A percentile compares a stretch with the other conserved stretches of the same genome.
These are phyloP conservation scores for Aproaerema taeniolella DNA, from an alignment of 2,888 invertebrate genomes.

Conservation along the genomic window DNA sequence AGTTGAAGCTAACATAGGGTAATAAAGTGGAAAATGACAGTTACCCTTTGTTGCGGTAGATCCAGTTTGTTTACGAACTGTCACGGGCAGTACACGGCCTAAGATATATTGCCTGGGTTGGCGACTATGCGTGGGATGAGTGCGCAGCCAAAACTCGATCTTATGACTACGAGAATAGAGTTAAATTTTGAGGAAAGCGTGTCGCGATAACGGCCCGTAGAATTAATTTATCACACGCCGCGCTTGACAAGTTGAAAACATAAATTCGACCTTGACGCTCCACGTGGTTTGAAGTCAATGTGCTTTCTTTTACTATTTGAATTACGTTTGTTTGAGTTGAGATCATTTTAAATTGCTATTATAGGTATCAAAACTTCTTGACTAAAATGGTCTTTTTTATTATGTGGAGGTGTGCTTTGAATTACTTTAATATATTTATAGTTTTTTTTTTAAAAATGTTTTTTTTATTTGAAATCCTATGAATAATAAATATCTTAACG, in stretches of 20 bases:
- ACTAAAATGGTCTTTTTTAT: too few species aligned
- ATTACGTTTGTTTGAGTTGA: background rate
- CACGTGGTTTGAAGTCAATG: constrained; percentile 69
- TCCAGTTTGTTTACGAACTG: constrained; percentile 79
- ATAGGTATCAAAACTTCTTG: too few species aligned
- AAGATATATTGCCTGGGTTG: constrained; percentile 78
- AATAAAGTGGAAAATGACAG: constrained; percentile 26
- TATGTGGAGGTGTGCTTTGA: too few species aligned
- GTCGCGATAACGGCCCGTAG: constrained; percentile 70
- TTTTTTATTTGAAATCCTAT: too few species aligned
- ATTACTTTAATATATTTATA: too few species aligned
- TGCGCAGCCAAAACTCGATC: constrained; percentile 38
- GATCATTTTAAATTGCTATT: too few species aligned
- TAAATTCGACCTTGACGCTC: constrained; percentile 77
- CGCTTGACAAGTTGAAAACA: constrained; percentile 79
- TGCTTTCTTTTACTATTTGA: constrained; percentile 28
- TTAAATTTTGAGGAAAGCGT: constrained; percentile 24
- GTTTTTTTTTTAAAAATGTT: too few species aligned
- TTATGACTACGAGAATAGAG: constrained; percentile 27
- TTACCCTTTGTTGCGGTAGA: constrained; percentile 71
- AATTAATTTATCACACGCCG: constrained; percentile 78
- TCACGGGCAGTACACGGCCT: constrained; percentile 77
- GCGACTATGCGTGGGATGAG: constrained; percentile 71
- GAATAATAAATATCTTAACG: too few species aligned
- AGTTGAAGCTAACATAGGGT: constrained; percentile 26